Conservation (phyloP, 2,797 vertebrate genomes). For the Myotis myotis region DNA sequence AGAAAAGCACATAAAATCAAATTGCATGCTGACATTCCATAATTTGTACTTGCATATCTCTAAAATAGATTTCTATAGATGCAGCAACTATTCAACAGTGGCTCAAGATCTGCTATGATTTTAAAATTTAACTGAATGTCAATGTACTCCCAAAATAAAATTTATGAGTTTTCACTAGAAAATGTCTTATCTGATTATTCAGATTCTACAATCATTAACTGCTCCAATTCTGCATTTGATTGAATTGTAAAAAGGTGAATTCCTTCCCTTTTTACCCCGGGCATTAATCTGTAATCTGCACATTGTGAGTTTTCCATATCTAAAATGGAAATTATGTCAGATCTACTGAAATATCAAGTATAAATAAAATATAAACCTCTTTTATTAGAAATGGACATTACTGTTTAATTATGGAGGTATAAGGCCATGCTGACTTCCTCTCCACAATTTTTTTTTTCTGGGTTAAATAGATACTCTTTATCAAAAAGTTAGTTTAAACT, state of each 20-base stretch:
- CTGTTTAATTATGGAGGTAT: slow-evolving; percentile 48
- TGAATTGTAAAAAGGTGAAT: slow-evolving; percentile 76
- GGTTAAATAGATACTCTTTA: slow-evolving; percentile 47
- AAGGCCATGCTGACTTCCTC: slow-evolving; percentile 6
- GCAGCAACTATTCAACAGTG: slow-evolving; percentile 57
- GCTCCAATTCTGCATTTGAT: slow-evolving; percentile 70
- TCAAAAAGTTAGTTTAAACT: slow-evolving; percentile 58
- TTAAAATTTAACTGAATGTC: slow-evolving; percentile 78
- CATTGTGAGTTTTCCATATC: slow-evolving; percentile 71
- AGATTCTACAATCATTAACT: slow-evolving; percentile 76
- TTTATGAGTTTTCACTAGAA: slow-evolving; percentile 77
- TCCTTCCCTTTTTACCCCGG: slow-evolving; percentile 64
- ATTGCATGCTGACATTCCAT: slow-evolving; percentile 74
- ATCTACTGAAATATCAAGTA: slow-evolving; percentile 73
- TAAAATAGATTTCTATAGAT: slow-evolving; percentile 76
- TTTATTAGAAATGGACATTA: slow-evolving; percentile 67
- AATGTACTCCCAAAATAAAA: slow-evolving; percentile 77
- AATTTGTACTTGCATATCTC: slow-evolving; percentile 68
- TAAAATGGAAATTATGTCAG: slow-evolving; percentile 74
- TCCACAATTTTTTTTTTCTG: background rate
- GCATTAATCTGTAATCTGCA: slow-evolving; percentile 68
- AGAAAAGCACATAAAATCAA: slow-evolving; percentile 72
- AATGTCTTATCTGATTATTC: slow-evolving; percentile 79
- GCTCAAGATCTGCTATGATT: slow-evolving; percentile 65
- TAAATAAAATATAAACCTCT: slow-evolving; percentile 77